phyloP scores from a whole-genome alignment of 1,140 invertebrate genomes.

The Chymomyza costata region DNA sequence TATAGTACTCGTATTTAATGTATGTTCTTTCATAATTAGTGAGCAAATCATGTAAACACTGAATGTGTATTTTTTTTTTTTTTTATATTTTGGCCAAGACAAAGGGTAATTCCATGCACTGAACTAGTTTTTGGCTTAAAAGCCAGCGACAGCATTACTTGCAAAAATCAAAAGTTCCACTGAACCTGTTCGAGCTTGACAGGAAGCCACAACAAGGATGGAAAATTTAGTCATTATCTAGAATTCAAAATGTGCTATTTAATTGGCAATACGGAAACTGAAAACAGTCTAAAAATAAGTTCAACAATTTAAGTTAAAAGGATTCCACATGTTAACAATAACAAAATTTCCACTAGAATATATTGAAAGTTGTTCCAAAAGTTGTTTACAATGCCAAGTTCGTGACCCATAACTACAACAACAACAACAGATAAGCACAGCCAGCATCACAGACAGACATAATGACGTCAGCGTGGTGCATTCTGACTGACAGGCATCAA shows the following conservation, averaged over 20 bases:
- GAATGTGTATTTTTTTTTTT: too few species aligned
- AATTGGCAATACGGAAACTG: constrained; percentile 52
- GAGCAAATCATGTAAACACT: too few species aligned
- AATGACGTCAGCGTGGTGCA: constrained; percentile 4
- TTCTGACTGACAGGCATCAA: constrained; percentile 6
- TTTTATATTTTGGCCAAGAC: too few species aligned
- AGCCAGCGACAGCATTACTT: too few species aligned
- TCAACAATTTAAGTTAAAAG: constrained; percentile 29
- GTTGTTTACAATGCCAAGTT: constrained; percentile 33
- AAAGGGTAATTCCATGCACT: too few species aligned
- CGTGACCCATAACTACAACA: constrained; percentile 2
- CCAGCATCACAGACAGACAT: constrained; percentile 13
- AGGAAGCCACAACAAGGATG: constrained; percentile 1
- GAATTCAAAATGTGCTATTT: constrained; percentile 32
- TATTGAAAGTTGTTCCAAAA: constrained; percentile 64
- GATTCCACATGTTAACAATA: constrained; percentile 5
- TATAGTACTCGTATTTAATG: too few species aligned
- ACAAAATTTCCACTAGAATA: constrained; percentile 25
- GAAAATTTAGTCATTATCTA: constrained; percentile 24
- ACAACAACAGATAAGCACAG: constrained; percentile 7
- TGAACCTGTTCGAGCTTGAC: too few species aligned
- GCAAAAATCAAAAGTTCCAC: too few species aligned
- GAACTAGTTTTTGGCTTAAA: too few species aligned
- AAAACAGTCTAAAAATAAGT: constrained; percentile 18
- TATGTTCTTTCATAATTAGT: too few species aligned